Evolutionary conservation across 2,888 invertebrate genomes (phyloP).

Genomic region (Microchrysa polita): DNA sequence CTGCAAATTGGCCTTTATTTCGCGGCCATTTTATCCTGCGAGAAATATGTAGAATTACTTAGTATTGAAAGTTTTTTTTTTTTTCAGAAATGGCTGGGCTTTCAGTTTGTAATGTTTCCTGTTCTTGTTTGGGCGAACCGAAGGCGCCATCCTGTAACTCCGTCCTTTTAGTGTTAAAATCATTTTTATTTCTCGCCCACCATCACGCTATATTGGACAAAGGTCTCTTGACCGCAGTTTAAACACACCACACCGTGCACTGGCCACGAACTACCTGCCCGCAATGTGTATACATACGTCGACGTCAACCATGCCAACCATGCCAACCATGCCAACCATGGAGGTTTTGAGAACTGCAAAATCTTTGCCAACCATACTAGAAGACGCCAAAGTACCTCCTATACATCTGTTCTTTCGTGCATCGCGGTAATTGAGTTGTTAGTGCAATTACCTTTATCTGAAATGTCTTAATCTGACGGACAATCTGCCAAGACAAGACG

Average conservation of each 20-base stretch:
- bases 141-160: no score
- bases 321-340: conserved; percentile 32
- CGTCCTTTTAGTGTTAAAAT: conserved; percentile 19
- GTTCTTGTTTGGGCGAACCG: no score
- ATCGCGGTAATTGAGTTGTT: conserved; percentile 45
- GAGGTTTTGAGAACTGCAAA: background rate
- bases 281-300: background rate
- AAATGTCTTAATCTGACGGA: conserved; percentile 45
- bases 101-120: no score
- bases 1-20: no score
- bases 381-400: background rate
- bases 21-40: no score
- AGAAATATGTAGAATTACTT: no score
- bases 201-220: background rate
- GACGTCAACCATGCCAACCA: no score
- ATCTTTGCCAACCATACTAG: conserved; percentile 1
- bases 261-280: conserved; percentile 17
- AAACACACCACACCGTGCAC: background rate
- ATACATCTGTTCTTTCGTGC: conserved; percentile 45
- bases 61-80: no score
- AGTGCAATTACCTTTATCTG: conserved; percentile 44
- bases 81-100: no score
- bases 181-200: conserved; percentile 12
- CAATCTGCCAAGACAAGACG: conserved; percentile 30
- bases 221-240: conserved; percentile 10